Conservation (phyloP, 2,888 invertebrate genomes). For the Octonoba sinensis region DNA sequence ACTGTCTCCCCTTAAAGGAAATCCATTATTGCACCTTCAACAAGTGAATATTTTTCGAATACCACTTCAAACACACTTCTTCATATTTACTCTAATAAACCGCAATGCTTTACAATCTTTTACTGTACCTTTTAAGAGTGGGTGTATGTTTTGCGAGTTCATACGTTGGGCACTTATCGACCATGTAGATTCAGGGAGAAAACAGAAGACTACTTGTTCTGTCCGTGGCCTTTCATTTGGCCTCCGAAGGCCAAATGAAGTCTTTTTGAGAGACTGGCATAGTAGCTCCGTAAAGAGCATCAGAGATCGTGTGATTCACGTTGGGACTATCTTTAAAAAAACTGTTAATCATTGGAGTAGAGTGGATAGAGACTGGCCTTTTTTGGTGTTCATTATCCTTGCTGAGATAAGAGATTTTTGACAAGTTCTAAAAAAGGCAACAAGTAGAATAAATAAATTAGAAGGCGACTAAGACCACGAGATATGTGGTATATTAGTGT, state of each 20-base stretch:
- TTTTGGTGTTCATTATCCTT: constrained; percentile 28
- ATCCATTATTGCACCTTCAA: too few species aligned
- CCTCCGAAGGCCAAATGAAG: constrained; percentile 54
- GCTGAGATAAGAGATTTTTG: too few species aligned
- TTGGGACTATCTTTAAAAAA: constrained; percentile 9
- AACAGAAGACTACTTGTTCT: constrained; percentile 35
- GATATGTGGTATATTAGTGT: too few species aligned
- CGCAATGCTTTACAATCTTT: constrained; percentile 4
- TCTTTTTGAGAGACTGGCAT: constrained; percentile 35
- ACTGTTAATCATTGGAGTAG: constrained; percentile 1
- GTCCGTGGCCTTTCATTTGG: constrained; percentile 43
- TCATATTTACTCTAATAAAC: too few species aligned
- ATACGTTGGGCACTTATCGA: constrained; percentile 39
- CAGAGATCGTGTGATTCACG: constrained; percentile 12
- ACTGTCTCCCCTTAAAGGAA: too few species aligned
- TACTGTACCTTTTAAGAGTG: constrained; percentile 52
- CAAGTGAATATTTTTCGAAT: too few species aligned
- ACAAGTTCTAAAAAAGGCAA: too few species aligned
- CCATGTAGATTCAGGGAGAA: constrained; percentile 30
- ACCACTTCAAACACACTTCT: too few species aligned
- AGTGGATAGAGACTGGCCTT: constrained; percentile 12
- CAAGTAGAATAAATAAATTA: too few species aligned
- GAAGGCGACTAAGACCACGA: too few species aligned
- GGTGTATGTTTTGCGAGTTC: constrained; percentile 35
- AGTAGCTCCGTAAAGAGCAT: constrained; percentile 18